Percentiles rank a stretch among this genome's conserved stretches.
Evolutionary conservation across 1,140 invertebrate species (phyloP).

Genomic region (Harlomillsia oculata): DNA sequence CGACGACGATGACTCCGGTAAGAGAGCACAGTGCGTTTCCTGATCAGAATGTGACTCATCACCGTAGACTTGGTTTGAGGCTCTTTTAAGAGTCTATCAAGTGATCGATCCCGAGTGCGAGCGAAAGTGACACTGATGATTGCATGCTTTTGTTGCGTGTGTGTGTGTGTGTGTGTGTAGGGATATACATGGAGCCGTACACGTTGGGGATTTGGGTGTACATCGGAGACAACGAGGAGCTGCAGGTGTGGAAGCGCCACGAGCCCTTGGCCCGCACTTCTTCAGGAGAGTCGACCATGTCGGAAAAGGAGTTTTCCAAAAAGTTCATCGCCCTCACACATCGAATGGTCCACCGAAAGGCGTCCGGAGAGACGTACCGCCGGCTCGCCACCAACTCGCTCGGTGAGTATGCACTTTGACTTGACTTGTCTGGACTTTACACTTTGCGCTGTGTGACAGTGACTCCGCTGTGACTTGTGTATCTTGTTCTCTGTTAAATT

Average conservation of each 20-base stretch:
- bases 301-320: slow-evolving; percentile 73
- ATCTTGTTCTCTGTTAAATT: too few relatives aligned
- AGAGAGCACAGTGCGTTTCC: too few relatives aligned
- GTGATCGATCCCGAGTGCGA: too few relatives aligned
- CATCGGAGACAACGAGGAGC: slow-evolving; percentile 61
- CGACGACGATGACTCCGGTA: slow-evolving; percentile 38
- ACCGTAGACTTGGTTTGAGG: too few relatives aligned
- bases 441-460: not conserved
- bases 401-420: too few relatives aligned
- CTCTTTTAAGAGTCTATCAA: too few relatives aligned
- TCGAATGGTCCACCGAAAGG: slow-evolving; percentile 78
- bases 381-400: slow-evolving; percentile 71
- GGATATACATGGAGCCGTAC: slow-evolving; percentile 26
- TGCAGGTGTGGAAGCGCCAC: slow-evolving; percentile 52
- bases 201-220: slow-evolving; percentile 57
- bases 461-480: not conserved
- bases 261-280: slow-evolving; percentile 37
- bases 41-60: too few relatives aligned
- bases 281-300: slow-evolving; percentile 64
- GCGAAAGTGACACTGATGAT: too few relatives aligned
- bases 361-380: slow-evolving; percentile 82
- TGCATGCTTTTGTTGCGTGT: too few relatives aligned
- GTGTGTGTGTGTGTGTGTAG: too few relatives aligned
- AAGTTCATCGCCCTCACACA: slow-evolving; percentile 78
- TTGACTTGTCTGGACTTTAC: not conserved